Evolutionary conservation across 64 coral and sea anemone genomes (phyloP).

Genomic region (Pocillopora damicornis): DNA sequence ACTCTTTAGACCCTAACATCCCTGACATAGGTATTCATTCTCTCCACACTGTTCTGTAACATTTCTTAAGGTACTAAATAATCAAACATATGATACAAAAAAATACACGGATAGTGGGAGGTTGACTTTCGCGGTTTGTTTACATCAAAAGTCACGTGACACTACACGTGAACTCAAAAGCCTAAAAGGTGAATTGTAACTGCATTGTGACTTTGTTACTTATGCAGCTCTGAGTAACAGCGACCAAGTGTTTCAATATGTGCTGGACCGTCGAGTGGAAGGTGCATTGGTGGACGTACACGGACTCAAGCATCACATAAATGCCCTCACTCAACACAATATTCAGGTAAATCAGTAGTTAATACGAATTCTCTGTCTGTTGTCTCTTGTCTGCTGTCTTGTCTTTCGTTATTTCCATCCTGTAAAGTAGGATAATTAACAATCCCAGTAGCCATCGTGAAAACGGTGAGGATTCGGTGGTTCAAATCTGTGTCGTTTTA

Average conservation of each 20-base stretch:
- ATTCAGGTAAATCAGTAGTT: constrained; percentile 1
- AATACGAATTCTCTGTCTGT: not conserved
- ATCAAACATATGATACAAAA: too few relatives aligned
- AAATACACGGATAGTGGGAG: too few relatives aligned
- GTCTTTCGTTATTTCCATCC: not conserved
- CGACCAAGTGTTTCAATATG: constrained; percentile 12
- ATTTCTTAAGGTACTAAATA: too few relatives aligned
- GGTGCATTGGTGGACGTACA: constrained; percentile 39
- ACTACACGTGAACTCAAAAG: too few relatives aligned
- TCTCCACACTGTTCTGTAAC: too few relatives aligned
- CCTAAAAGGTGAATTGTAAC: not conserved
- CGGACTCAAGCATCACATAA: constrained; percentile 45
- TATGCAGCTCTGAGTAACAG: constrained; percentile 16
- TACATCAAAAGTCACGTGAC: too few relatives aligned
- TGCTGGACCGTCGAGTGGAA: constrained; percentile 14
- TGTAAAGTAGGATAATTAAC: not conserved
- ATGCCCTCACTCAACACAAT: constrained; percentile 20
- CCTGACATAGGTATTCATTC: too few relatives aligned
- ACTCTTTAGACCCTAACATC: too few relatives aligned
- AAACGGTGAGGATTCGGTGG: too few relatives aligned
- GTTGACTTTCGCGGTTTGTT: too few relatives aligned
- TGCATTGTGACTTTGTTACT: not conserved
- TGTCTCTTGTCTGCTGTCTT: not conserved
- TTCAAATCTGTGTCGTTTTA: too few relatives aligned
- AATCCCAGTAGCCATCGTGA: not conserved